Base-by-base conservation (phyloP, 2,797 vertebrate species). In the Coregonus sp. region DNA sequence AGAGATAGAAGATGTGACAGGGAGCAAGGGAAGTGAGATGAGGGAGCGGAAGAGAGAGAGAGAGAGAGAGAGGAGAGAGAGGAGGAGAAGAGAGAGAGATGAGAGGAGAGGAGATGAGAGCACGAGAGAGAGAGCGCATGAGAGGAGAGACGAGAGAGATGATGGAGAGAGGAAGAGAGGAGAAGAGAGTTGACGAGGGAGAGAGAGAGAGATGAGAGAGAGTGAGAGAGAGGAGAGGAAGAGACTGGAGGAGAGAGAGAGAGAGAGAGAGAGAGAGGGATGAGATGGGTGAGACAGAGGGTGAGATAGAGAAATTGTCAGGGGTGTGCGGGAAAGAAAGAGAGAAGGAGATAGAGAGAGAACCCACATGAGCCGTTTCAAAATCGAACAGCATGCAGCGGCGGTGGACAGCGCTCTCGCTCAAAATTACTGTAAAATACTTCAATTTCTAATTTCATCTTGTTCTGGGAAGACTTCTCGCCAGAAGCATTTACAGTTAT, bases 381-480 rank as follows among this genome's bases (percentile, higher is more conserved):
- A 80, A 85, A 85, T 81, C 56, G 1, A 89, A 83, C 83, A 75
- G 75, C 81, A 84, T 78, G 71, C 56, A 70, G 67, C 50, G 73
- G 71, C 67, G 37, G 56, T 18, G 2, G 78, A 80, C 74, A 75
- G 73, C 70, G 72, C 37, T 75, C 73, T 79, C 25, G 77, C 74
- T 85, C 76, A 73, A 89, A 88, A 83, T 82, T 37, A 76, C 82
- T 84, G 70, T 80, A 84, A 89, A 89, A 86, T 12, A 18, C 72
- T 87, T 85, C 54, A 61, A 70, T 85, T 86, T 87, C 78, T 79
- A 20, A 85, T 86, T 86, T 84, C 78, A 81, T 86, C 80, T 84
- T 52, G 75, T 67, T 82, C 81, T 79, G 51, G 2, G 74, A 79
- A 81, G 72, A 75, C 74, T 65, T 70, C 73, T 81, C 0, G 1